Conservation (phyloP, 2,888 invertebrate species). For the Aspidapion aeneum region DNA sequence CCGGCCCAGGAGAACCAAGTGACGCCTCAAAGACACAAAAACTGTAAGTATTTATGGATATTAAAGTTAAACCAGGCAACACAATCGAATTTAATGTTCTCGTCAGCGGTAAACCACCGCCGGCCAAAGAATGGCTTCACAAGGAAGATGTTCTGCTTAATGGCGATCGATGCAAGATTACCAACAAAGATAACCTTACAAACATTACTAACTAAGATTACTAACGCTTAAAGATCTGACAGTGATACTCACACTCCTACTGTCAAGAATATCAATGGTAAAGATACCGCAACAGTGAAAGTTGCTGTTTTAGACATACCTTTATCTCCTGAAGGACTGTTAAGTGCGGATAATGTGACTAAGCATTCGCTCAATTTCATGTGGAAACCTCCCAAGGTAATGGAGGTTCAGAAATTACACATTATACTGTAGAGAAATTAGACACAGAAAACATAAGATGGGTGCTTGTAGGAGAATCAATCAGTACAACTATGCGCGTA, state of each 20-base stretch:
- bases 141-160: constrained; percentile 73
- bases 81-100: constrained; percentile 90
- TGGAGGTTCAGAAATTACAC: constrained; percentile 86
- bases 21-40: constrained; percentile 87
- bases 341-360: constrained; percentile 81
- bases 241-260: constrained; percentile 80
- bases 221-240: constrained; percentile 81
- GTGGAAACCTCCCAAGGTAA: constrained; percentile 92
- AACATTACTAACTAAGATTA: constrained; percentile 76
- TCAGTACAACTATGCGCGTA: constrained; percentile 72
- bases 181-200: constrained; percentile 81
- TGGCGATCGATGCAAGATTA: constrained; percentile 76
- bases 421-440: constrained; percentile 95
- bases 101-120: constrained; percentile 86
- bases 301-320: constrained; percentile 83
- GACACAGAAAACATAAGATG: constrained; percentile 92
- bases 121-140: constrained; percentile 86
- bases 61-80: constrained; percentile 86
- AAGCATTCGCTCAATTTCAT: constrained; percentile 79
- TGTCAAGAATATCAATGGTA: constrained; percentile 84
- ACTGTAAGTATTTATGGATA: constrained; percentile 74
- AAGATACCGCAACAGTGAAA: constrained; percentile 79
- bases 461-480: constrained; percentile 91
- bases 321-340: constrained; percentile 86
- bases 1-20: constrained; percentile 86